These are phyloP conservation scores for Temnothorax ravouxi DNA, from an alignment of 2,888 invertebrate species.

Conservation along the genomic window DNA sequence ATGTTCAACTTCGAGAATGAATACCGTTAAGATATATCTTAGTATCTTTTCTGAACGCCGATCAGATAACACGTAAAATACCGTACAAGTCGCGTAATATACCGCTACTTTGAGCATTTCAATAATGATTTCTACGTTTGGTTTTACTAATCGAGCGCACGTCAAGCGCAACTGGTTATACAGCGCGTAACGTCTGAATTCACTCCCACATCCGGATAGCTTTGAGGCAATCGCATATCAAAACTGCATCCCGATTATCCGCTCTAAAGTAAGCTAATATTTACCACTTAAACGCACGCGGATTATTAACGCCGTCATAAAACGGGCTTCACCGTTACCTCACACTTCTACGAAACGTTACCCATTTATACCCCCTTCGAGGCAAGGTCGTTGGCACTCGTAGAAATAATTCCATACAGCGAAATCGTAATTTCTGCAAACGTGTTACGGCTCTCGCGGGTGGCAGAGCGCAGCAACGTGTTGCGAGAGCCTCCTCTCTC, in stretches of 20 bases:
- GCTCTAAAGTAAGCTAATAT: slow-evolving; percentile 30
- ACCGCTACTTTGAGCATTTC: slow-evolving; percentile 22
- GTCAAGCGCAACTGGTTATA: slow-evolving; percentile 35
- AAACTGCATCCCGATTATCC: slow-evolving; percentile 42
- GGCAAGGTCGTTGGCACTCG: slow-evolving; percentile 55
- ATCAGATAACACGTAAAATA: slow-evolving; percentile 34
- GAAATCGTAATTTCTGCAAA: slow-evolving; percentile 64
- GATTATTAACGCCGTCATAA: slow-evolving; percentile 34
- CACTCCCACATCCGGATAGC: slow-evolving; percentile 23
- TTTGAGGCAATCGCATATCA: slow-evolving; percentile 34
- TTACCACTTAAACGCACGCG: slow-evolving; percentile 30
- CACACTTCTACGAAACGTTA: slow-evolving; percentile 17
- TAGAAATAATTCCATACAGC: slow-evolving; percentile 50
- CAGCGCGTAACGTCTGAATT: slow-evolving; percentile 22
- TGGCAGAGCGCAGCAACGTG: slow-evolving; percentile 69
- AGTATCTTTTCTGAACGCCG: not conserved
- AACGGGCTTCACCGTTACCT: slow-evolving; percentile 53
- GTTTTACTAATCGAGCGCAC: slow-evolving; percentile 11
- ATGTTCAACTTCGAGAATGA: slow-evolving; percentile 16
- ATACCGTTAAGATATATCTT: slow-evolving; percentile 18
- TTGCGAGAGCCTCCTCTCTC: not conserved
- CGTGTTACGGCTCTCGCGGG: slow-evolving; percentile 70
- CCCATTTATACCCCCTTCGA: slow-evolving; percentile 12
- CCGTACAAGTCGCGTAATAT: not conserved
- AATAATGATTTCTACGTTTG: slow-evolving; percentile 27